These are phyloP conservation scores for Thysanoteuthis rhombus DNA, from an alignment of 2,888 invertebrate species.

Conservation along the genomic window DNA sequence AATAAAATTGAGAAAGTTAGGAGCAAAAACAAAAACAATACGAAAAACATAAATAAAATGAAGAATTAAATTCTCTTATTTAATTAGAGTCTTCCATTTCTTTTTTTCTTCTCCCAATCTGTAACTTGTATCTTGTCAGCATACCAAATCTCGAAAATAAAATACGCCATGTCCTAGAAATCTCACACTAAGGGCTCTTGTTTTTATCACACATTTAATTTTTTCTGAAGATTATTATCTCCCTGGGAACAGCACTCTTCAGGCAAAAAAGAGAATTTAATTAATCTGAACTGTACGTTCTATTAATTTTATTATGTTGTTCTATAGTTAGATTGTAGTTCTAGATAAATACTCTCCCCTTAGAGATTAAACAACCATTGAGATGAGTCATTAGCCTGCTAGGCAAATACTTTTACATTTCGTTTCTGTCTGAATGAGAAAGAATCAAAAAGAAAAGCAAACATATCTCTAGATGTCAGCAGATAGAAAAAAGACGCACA, in stretches of 20 bases:
- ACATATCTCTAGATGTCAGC: not conserved
- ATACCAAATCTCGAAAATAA: not conserved
- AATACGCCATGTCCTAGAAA: not conserved
- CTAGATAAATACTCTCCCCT: not conserved
- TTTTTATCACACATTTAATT: not conserved
- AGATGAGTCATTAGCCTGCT: not conserved
- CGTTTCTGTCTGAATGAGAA: not conserved
- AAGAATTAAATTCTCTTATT: not conserved
- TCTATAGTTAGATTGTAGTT: not conserved
- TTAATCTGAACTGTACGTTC: not conserved
- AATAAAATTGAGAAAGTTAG: not conserved
- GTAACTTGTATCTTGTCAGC: not conserved
- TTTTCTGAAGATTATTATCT: not conserved
- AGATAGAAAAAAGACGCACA: not conserved
- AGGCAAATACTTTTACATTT: not conserved
- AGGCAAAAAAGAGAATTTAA: not conserved
- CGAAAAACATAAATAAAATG: not conserved
- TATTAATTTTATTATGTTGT: not conserved
- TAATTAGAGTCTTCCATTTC: not conserved
- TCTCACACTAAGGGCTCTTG: not conserved
- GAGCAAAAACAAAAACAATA: not conserved
- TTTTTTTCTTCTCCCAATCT: not conserved
- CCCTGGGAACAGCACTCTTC: not conserved
- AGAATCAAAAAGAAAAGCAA: not conserved
- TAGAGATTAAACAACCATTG: not conserved